Evolutionary conservation across 2,113 vertebrate species (phyloP), one percentile per base, ranked within the genome.

Genomic region (Poeciliopsis retropinna): DNA sequence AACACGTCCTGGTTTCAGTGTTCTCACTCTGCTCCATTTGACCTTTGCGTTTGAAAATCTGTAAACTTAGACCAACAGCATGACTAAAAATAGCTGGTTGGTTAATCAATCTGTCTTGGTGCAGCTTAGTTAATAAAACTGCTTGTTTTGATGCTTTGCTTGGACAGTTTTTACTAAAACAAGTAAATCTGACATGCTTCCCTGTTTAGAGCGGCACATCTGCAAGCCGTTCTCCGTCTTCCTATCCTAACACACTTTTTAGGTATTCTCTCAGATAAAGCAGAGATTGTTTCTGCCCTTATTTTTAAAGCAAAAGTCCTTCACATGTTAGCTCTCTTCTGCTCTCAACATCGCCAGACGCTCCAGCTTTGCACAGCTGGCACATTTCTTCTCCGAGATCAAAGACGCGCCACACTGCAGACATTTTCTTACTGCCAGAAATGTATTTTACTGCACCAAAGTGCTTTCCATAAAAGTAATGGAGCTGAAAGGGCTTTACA

Each of bases 371-470:
- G 82, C 80, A 83, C 82, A 84, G 85, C 78, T 87, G 90, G 87
- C 80, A 83, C 75, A 69, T 80, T 65, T 86, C 87, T 87, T 85
- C 74, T 41, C 80, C 63, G 65, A 89, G 88, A 88, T 90, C 82
- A 90, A 89, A 90, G 82, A 72, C 69, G 66, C 80, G 60, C 25
- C 82, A 87, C 82, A 67, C 82, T 87, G 86, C 87, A 87, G 86
- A 88, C 81, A 83, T 87, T 84, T 79, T 73, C 68, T 61, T 70
- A 60, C 66, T 88, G 85, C 81, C 75, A 85, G 74, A 90, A 81
- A 84, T 80, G 75, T 84, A 83, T 89, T 89, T 90, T 81, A 85
- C 84, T 89, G 82, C 87, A 79, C 65, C 83, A 83, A 77, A 86
- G 77, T 73, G 72, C 74, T 81, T 81, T 79, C 71, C 5, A 64